Evolutionary conservation across 1,140 invertebrate genomes (phyloP).

Genomic region (Globodera rostochiensis): DNA sequence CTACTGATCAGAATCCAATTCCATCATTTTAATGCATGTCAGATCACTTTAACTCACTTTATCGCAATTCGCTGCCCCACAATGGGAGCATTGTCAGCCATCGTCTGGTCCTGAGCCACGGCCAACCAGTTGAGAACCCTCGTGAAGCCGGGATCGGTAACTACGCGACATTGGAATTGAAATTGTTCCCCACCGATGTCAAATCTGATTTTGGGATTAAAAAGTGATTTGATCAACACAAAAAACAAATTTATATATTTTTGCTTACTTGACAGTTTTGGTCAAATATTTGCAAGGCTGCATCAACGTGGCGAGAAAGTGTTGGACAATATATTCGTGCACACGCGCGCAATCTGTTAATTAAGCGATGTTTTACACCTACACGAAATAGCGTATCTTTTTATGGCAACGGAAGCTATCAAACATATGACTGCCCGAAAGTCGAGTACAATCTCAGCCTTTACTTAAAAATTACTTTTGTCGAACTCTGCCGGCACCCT

Average conservation of each 20-base stretch:
- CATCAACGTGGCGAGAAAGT: conserved; percentile 88
- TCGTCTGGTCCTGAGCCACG: conserved; percentile 81
- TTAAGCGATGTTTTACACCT: too few species aligned
- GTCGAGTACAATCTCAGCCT: too few species aligned
- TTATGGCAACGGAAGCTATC: too few species aligned
- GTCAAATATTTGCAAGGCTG: conserved; percentile 56
- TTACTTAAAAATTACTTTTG: too few species aligned
- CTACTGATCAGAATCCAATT: not conserved
- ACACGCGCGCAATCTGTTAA: conserved; percentile 70
- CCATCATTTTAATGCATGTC: not conserved
- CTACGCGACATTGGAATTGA: conserved; percentile 78
- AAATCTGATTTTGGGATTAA: conserved; percentile 34
- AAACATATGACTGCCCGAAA: too few species aligned
- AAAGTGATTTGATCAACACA: conserved; percentile 7
- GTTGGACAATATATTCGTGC: conserved; percentile 93
- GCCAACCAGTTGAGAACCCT: conserved; percentile 88
- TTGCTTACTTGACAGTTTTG: conserved; percentile 52
- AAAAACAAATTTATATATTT: conserved; percentile 23
- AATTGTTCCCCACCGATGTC: conserved; percentile 83
- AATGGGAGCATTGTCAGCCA: conserved; percentile 73
- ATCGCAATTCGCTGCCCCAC: conserved; percentile 72
- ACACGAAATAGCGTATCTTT: too few species aligned
- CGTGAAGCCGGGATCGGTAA: conserved; percentile 90
- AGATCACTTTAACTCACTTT: conserved; percentile 74
- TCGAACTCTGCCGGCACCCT: too few species aligned